phyloP scores from a whole-genome alignment of 2,888 invertebrate species.

The Boloria euphrosyne region DNA sequence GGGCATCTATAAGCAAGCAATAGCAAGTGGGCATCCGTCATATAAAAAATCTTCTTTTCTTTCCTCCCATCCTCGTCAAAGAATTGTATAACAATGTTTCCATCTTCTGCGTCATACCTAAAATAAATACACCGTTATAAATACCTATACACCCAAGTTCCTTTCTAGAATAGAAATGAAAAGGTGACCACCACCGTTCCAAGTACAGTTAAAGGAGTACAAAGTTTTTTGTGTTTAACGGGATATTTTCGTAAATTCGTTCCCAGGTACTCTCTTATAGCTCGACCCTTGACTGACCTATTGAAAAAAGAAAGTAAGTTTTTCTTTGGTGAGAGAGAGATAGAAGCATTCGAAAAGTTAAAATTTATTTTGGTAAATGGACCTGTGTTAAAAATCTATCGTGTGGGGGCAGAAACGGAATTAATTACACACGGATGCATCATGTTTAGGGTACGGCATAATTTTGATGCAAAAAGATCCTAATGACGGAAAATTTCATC shows the following conservation, averaged over 20 bases:
- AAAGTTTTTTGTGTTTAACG: conserved; percentile 41
- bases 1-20: too few species aligned
- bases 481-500: conserved; percentile 34
- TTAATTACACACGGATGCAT: conserved; percentile 43
- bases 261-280: conserved; percentile 42
- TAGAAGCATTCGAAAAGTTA: conserved; percentile 23
- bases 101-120: too few species aligned
- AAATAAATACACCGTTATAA: too few species aligned
- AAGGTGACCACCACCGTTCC: too few species aligned
- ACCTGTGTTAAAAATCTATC: conserved; percentile 37
- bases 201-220: conserved; percentile 36
- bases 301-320: conserved; percentile 26
- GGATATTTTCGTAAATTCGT: conserved; percentile 46
- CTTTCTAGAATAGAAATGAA: too few species aligned
- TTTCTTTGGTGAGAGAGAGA: conserved; percentile 26
- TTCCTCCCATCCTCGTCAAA: too few species aligned
- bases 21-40: too few species aligned
- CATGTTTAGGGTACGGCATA: conserved; percentile 29
- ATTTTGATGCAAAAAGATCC: conserved; percentile 39
- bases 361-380: conserved; percentile 25
- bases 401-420: conserved; percentile 33
- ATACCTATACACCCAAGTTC: too few species aligned
- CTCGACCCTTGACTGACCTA: conserved; percentile 40
- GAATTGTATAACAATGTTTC: too few species aligned
- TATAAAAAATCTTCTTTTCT: too few species aligned